phyloP scores from a whole-genome alignment of 1,140 invertebrate species.

The Chionoecetes opilio region DNA sequence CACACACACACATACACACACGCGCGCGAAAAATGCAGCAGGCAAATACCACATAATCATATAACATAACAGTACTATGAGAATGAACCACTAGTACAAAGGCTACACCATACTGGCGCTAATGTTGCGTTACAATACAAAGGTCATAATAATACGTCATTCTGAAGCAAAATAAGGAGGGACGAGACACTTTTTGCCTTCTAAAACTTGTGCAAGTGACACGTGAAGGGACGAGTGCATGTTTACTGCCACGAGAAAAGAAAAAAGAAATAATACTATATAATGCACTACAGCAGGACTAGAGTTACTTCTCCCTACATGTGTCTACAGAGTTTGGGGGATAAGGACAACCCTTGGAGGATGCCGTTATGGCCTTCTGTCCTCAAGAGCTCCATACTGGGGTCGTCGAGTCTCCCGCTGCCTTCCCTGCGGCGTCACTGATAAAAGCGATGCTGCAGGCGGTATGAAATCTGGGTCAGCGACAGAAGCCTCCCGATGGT shows the following conservation, averaged over 20 bases:
- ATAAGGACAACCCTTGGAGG: too few species aligned
- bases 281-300: neutral
- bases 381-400: too few species aligned
- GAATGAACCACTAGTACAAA: neutral
- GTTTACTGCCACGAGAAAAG: too few species aligned
- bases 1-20: constrained; percentile 49
- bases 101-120: neutral
- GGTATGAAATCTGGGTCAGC: neutral
- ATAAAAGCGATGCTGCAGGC: neutral
- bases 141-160: neutral
- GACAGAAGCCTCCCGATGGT: neutral
- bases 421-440: neutral
- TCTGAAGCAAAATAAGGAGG: neutral
- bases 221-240: constrained; percentile 10
- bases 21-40: neutral
- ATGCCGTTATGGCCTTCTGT: too few species aligned
- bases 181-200: neutral
- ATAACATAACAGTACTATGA: too few species aligned
- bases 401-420: too few species aligned
- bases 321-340: neutral
- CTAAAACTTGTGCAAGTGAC: constrained; percentile 27
- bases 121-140: neutral
- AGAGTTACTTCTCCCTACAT: neutral
- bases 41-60: neutral
- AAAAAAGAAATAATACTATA: neutral